Percentiles rank a stretch among this genome's conserved stretches.
Evolutionary conservation across 2,113 vertebrate genomes (phyloP).

Genomic region (Rhea americana): DNA sequence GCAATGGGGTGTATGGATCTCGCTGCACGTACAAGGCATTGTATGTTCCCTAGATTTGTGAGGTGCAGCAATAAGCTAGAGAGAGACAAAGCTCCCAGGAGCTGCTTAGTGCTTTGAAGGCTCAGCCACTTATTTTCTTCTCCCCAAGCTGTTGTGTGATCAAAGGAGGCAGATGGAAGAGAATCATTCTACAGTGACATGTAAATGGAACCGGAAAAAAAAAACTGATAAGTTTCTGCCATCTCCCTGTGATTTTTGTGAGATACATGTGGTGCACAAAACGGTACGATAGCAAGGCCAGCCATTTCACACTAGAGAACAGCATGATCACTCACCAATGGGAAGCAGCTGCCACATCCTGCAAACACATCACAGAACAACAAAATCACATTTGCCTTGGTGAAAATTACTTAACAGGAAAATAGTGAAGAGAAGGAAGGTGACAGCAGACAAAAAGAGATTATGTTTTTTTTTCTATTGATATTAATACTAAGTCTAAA

Average conservation of each 20-base stretch:
- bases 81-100: constrained; percentile 14
- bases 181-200: not conserved
- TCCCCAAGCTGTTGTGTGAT: not conserved
- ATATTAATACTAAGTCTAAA: not conserved
- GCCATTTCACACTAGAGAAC: not conserved
- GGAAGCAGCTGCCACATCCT: not conserved
- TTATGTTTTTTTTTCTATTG: not conserved
- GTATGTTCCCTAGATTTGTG: not conserved
- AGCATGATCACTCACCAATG: accelerated
- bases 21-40: not conserved
- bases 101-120: constrained; percentile 34
- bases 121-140: constrained; percentile 33
- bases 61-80: not conserved
- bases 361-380: not conserved
- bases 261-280: not conserved
- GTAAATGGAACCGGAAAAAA: not conserved
- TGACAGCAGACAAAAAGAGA: not conserved
- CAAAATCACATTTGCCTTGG: not conserved
- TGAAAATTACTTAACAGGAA: not conserved
- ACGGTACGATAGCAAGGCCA: not conserved
- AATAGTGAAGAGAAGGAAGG: not conserved
- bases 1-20: not conserved
- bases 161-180: constrained; percentile 47
- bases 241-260: constrained; percentile 31
- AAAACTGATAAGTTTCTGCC: constrained; percentile 3